Evolutionary conservation across 2,113 vertebrate genomes (phyloP).

Genomic region (Cavia porcellus): DNA sequence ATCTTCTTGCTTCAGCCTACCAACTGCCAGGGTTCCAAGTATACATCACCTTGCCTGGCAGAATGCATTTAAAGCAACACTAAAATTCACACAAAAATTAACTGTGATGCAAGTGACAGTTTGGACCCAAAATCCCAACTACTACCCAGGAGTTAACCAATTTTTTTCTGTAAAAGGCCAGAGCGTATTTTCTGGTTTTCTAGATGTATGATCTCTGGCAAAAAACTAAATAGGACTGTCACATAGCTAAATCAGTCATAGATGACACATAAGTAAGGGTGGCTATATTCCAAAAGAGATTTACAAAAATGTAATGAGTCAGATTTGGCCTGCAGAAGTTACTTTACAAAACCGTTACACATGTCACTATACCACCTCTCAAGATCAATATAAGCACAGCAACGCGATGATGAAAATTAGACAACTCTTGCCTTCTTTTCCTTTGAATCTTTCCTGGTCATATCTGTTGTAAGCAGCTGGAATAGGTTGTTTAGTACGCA

Average conservation of each 20-base stretch:
- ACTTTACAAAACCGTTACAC: neutral
- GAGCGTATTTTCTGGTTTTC: neutral
- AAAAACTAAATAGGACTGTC: neutral
- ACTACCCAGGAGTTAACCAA: neutral
- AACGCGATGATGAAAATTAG: neutral
- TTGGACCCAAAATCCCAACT: neutral
- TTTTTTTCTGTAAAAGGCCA: neutral
- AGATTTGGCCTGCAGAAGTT: neutral
- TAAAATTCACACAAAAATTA: neutral
- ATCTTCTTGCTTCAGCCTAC: neutral
- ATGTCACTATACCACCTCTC: neutral
- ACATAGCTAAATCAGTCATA: neutral
- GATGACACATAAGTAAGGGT: neutral
- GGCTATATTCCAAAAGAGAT: neutral
- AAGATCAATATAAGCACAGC: neutral
- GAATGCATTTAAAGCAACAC: neutral
- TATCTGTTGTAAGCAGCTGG: conserved; percentile 99
- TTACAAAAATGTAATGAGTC: neutral
- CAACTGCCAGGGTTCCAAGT: neutral
- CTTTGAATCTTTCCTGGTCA: conserved; percentile 98
- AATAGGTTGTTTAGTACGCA: conserved; percentile 96
- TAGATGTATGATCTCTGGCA: neutral
- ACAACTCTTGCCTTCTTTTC: conserved; percentile 95
- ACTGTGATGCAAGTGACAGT: neutral
- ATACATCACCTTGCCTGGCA: neutral